A percentile compares a stretch with the other conserved stretches of the same genome.
These are phyloP conservation scores for Rhizoglyphus robini DNA, from an alignment of 1,140 invertebrate species.

Conservation along the genomic window DNA sequence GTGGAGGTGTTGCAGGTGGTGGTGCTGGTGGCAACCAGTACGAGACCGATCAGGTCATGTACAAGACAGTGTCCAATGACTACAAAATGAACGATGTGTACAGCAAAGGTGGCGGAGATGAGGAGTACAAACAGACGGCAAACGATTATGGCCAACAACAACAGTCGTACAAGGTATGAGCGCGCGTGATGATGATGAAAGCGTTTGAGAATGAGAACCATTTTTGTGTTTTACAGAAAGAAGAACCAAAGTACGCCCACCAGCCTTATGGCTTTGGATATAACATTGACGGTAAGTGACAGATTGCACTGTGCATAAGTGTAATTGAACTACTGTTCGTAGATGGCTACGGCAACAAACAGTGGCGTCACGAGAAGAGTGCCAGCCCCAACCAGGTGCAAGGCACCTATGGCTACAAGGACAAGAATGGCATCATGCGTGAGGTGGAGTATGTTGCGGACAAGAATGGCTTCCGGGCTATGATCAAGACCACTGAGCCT, in stretches of 20 bases:
- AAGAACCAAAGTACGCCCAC: conserved; percentile 16
- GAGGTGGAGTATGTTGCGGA: conserved; percentile 23
- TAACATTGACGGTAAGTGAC: conserved; percentile 21
- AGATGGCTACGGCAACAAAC: conserved; percentile 24
- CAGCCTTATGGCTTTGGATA: conserved; percentile 25
- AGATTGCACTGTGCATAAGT: not conserved
- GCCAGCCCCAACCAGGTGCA: conserved; percentile 15
- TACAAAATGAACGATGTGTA: not conserved
- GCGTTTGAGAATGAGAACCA: not conserved
- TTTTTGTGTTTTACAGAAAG: too few relatives aligned
- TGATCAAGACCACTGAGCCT: conserved; percentile 22
- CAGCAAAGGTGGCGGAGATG: not conserved
- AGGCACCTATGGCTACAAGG: conserved; percentile 21
- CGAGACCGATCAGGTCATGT: not conserved
- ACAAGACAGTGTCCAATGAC: not conserved
- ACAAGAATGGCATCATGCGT: conserved; percentile 20
- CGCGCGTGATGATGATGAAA: not conserved
- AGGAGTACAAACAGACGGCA: not conserved
- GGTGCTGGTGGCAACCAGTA: not conserved
- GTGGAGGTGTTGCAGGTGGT: too few relatives aligned
- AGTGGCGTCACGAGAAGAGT: conserved; percentile 23
- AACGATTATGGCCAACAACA: not conserved
- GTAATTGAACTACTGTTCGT: not conserved
- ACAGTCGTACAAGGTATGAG: not conserved
- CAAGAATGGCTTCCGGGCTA: conserved; percentile 22